These are phyloP conservation scores for Brachyistius frenatus DNA, from an alignment of 2,113 vertebrate species.

Conservation along the genomic window DNA sequence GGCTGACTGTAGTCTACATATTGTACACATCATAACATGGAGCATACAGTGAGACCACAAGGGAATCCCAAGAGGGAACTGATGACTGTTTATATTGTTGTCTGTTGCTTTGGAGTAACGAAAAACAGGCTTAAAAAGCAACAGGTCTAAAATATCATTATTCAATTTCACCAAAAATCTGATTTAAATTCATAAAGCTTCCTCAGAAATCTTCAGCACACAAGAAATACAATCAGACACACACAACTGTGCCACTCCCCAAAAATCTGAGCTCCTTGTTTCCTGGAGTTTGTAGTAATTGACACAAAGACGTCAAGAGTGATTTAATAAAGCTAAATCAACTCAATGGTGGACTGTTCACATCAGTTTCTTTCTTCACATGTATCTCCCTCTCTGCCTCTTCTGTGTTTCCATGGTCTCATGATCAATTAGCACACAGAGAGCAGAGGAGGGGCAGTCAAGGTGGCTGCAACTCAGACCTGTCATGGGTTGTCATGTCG, in stretches of 20 bases:
- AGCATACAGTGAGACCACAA: constrained; percentile 23
- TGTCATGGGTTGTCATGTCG: constrained; percentile 24
- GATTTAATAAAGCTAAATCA: constrained; percentile 53
- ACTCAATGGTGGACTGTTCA: constrained; percentile 32
- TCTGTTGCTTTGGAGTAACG: not conserved
- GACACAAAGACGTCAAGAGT: constrained; percentile 34
- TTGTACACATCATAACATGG: not conserved
- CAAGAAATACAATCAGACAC: not conserved
- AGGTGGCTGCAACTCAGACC: constrained; percentile 37
- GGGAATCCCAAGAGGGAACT: not conserved
- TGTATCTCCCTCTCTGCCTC: constrained; percentile 1
- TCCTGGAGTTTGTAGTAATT: constrained; percentile 43
- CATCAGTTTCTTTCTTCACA: not conserved
- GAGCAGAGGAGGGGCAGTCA: constrained; percentile 31
- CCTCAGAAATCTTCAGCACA: not conserved
- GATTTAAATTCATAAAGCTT: not conserved
- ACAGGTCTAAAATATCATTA: constrained; percentile 4
- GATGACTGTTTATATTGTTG: constrained; percentile 17
- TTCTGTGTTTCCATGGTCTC: constrained; percentile 57
- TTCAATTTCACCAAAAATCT: constrained; percentile 15
- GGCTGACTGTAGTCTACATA: too few relatives aligned
- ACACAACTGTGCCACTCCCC: not conserved
- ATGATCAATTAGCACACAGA: constrained; percentile 54
- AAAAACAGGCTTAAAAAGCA: not conserved
- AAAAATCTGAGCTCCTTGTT: not conserved